Percentiles rank a stretch among this genome's conserved stretches.
Evolutionary conservation across 2,797 vertebrate species (phyloP).

Genomic region (Xenops minutus): DNA sequence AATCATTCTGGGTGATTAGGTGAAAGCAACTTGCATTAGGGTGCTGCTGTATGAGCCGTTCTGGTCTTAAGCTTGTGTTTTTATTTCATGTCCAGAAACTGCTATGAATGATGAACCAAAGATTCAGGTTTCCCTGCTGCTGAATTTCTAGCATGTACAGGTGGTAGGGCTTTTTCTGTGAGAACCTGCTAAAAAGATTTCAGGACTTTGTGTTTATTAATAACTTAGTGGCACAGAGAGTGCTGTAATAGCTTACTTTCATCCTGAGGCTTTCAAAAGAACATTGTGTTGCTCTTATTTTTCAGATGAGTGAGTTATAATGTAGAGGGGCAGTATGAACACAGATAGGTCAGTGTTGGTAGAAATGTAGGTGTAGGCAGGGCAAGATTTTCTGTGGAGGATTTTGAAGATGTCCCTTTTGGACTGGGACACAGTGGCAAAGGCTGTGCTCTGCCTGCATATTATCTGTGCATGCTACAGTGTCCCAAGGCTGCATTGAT

Average conservation of each 20-base stretch:
- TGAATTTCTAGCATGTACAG: not conserved
- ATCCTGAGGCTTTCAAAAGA: conserved; percentile 10
- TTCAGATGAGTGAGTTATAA: not conserved
- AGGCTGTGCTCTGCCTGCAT: not conserved
- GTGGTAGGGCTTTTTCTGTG: not conserved
- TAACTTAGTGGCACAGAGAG: not conserved
- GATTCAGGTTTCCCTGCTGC: not conserved
- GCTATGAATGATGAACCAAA: not conserved
- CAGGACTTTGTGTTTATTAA: conserved; percentile 11
- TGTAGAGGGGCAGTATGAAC: not conserved
- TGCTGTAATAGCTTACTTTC: not conserved
- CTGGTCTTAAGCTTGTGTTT: not conserved
- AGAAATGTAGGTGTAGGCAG: not conserved
- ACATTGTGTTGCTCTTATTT: not conserved
- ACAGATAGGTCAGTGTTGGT: not conserved
- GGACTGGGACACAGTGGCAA: not conserved
- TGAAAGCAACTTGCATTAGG: not conserved
- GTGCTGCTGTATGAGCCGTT: not conserved
- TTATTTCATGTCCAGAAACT: not conserved
- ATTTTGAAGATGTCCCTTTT: conserved; percentile 3
- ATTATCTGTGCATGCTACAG: not conserved
- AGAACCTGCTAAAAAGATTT: not conserved
- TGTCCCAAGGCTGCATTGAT: not conserved
- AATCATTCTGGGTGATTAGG: not conserved
- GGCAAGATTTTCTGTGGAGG: not conserved